Evolutionary conservation across 2,888 invertebrate genomes (phyloP), one percentile per base, ranked within the genome.

Genomic region (Notocelia uddmanniana): DNA sequence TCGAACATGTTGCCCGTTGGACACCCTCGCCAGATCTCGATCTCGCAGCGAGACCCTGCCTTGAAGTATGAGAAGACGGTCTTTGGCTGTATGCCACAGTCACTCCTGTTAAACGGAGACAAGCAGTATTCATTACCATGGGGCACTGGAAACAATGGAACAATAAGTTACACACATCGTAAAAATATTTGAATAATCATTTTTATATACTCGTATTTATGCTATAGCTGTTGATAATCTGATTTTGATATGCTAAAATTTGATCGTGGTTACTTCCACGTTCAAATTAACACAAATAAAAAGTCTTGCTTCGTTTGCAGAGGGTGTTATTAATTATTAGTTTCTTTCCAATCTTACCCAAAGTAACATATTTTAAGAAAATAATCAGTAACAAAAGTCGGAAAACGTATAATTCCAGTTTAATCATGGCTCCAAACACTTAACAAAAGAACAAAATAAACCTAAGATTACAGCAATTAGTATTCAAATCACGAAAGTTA

Each of bases 1-100:
- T 79, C 76, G 60, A 91, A 91, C 63, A 77, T 86, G 76, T 92
- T 92, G 13, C 67, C n/a, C 0, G 90, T 88, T 0, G 89, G 87
- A 57, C 91, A 92, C 2, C 91, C 91, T n/a, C 85, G 74, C 90
- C 91, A 92, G 0, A 74, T 74, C 8, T 83, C 78, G 0, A 85
- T 68, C 75, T 90, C 91, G 58, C 91, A 92, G 0, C 90, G 79
- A 8, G 91, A 89, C 0, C 91, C 89, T 0, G 87, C 81, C 70
- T 85, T 85, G 81, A 89, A 89, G 78, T 89, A 91, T 0, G 81
- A 80, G 76, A 87, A 87, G 0, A 92, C 88, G 0, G 77, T 76
- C 0, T 74, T 85, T 0, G 88, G 86, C 0, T 74, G 52, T 2
- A 55, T 5, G 0, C 77, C 73, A 74, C 91, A 91, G 72, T 91